Evolutionary conservation across 1,140 invertebrate species (phyloP), one percentile per base, ranked within the genome.

Genomic region (Ceratitis capitata): DNA sequence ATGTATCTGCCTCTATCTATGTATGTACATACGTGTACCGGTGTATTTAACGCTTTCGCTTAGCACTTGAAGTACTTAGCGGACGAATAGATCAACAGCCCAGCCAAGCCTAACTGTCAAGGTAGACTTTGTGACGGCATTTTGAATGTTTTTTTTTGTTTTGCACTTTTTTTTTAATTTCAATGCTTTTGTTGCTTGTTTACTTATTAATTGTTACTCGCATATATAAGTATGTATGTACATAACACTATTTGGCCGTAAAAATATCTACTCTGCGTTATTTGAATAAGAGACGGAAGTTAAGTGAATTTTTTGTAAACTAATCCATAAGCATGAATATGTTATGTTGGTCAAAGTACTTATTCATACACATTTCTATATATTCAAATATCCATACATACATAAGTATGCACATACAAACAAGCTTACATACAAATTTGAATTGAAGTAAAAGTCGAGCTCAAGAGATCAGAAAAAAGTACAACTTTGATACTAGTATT

Each of bases 91-190:
- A 78, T 78, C 39, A 45, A 35, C 39, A 78, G 35, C 9, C 35
- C 35, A 78, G 35, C 39, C 69, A 42, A 45, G 39, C 69, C 35
- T 23, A 78, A 78, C 69, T 78, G 35, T 78, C 69, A 78, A 78
- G 69, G 69, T 45, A 78, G 69, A 78, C 69, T 45, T 45, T 45
- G 69, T 78, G 69, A 78, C 69, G 69, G n/a, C 69, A 47, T 14
- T 14, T 9, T 26, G 9, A 45, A 26, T 78, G 39, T 74, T 3
- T 39, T 56, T 14, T 19, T 56, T 56, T 61, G 1, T 61, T n/a
- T n/a, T n/a, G n/a, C n/a, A 26, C 6, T 61, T 26, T 61, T 61
- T 61, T 4, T 61, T 61, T 61, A 26, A 10, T 14, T 9, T 26
- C n/a, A 45, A 26, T 78, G 39, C 39, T 3, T 39, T 56, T 56